Conservation (phyloP, 2,888 invertebrate genomes). For the Tuberolachnus salignus region DNA sequence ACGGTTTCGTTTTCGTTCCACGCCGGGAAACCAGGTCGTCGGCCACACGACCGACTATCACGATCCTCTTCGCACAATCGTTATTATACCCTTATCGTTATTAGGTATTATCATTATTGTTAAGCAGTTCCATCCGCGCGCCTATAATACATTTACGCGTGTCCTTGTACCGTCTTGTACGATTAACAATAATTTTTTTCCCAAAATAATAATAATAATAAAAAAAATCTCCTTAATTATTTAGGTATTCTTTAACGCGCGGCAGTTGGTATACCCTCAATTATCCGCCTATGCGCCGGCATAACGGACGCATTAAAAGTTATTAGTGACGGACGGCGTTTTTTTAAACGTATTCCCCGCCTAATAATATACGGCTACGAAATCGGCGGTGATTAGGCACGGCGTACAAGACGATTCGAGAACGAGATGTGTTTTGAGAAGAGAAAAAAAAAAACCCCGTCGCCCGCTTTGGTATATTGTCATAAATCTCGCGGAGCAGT, state of each 20-base stretch:
- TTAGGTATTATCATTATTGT: conserved; percentile 14
- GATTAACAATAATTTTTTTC: no score
- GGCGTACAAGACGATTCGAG: no score
- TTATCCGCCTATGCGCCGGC: background rate
- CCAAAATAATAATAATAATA: background rate
- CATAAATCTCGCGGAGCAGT: conserved; percentile 17
- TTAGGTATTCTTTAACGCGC: background rate
- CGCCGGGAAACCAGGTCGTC: conserved; percentile 48
- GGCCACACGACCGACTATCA: conserved; percentile 45
- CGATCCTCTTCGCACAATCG: conserved; percentile 30
- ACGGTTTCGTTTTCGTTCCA: conserved; percentile 36
- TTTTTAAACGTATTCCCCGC: background rate
- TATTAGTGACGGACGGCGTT: conserved; percentile 8
- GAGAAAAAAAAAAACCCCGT: background rate
- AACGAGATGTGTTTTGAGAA: background rate
- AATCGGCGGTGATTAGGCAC: conserved; percentile 12
- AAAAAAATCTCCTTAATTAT: conserved; percentile 6
- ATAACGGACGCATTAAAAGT: conserved; percentile 26
- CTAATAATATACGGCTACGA: background rate
- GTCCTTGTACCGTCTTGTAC: conserved; percentile 37
- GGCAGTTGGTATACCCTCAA: conserved; percentile 10
- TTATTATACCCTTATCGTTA: background rate
- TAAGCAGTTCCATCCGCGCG: conserved; percentile 23
- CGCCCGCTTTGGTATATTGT: background rate
- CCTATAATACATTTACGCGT: background rate